Evolutionary conservation across 92 coral and sea anemone genomes (phyloP), one percentile per base, ranked within the genome.

Genomic region (Parazoanthus swiftii): DNA sequence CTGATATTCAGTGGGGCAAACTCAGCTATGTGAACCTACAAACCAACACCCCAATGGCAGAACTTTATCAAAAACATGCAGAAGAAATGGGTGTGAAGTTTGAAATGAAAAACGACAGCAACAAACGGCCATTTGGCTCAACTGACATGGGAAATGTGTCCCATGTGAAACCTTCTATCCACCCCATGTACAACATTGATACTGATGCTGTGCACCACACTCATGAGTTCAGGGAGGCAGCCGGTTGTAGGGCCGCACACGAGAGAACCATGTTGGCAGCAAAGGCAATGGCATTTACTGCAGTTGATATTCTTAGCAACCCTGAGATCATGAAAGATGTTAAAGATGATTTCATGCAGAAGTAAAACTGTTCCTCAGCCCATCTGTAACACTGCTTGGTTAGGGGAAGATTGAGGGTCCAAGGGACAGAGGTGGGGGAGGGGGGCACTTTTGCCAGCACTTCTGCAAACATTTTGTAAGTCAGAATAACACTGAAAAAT

Each of bases 61-160:
- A 86, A 48, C 85, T 93, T 26, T 97, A 97, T 82, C 94, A 97
- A 88, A 86, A 90, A 35, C 91, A 97, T 93, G 97, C 99, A 5
- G 95, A 95, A 83, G 88, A 89, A n/a, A 81, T 95, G 23, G 99
- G 98, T 36, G 92, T 93, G 46, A 79, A 81, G 75, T 97, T 92
- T 86, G 72, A 86, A 43, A 88, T 73, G 79, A 86, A 81, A 76
- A 78, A 83, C 14, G 90, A 82, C 43, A 82, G 88, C 42, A 86
- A 90, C 65, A 90, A 76, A 43, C 59, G 74, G 44, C 86, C 86
- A 46, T 89, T 90, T 63, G 90, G 90, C 37, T 90, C 92, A 43
- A 90, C 92, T 10, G 92, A 90, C 82, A 90, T 90, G 92, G 92
- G 88, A 43, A 90, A 90, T 67, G 92, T 90, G 56, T 90, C 93